A percentile compares a stretch with the other conserved stretches of the same genome.
Evolutionary conservation across 2,113 vertebrate genomes (phyloP).

Genomic region (Brachionichthys hirsutus): DNA sequence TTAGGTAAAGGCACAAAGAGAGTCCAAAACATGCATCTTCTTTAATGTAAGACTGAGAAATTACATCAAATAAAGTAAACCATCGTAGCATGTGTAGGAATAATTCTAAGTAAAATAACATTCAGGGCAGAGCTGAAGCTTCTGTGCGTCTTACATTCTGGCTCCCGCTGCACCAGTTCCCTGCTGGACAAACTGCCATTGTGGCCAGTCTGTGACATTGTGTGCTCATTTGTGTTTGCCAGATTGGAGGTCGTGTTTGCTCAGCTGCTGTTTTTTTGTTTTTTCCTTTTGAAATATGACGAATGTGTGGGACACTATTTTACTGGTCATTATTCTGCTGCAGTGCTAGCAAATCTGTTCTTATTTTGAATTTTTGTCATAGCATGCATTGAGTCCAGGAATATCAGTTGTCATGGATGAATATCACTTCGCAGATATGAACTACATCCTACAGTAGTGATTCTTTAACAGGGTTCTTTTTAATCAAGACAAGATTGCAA

Average conservation of each 20-base stretch:
- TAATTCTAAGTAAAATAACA: background rate
- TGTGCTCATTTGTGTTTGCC: conserved; percentile 44
- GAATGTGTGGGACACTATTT: conserved; percentile 40
- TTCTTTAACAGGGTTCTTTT: no score
- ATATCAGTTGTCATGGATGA: conserved; percentile 1
- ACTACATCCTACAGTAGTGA: background rate
- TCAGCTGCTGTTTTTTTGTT: conserved; percentile 56
- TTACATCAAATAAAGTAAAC: conserved; percentile 14
- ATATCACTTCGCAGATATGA: conserved; percentile 1
- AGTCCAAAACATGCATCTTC: background rate
- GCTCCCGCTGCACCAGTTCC: conserved; percentile 26
- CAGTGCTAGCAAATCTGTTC: conserved; percentile 39
- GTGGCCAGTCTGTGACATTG: conserved; percentile 41
- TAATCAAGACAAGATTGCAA: no score
- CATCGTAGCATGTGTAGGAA: conserved; percentile 34
- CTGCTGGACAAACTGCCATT: conserved; percentile 34
- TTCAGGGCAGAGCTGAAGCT: conserved; percentile 25
- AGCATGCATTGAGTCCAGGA: background rate
- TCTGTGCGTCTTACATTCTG: conserved; percentile 29
- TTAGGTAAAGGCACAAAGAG: background rate
- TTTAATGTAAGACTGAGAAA: background rate
- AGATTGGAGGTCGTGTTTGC: conserved; percentile 52
- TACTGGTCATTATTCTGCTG: conserved; percentile 28
- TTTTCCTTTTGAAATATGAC: conserved; percentile 29
- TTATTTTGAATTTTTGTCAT: background rate